These are phyloP conservation scores for Crotalus horridus DNA, from an alignment of 2,113 vertebrate species.

Conservation along the genomic window DNA sequence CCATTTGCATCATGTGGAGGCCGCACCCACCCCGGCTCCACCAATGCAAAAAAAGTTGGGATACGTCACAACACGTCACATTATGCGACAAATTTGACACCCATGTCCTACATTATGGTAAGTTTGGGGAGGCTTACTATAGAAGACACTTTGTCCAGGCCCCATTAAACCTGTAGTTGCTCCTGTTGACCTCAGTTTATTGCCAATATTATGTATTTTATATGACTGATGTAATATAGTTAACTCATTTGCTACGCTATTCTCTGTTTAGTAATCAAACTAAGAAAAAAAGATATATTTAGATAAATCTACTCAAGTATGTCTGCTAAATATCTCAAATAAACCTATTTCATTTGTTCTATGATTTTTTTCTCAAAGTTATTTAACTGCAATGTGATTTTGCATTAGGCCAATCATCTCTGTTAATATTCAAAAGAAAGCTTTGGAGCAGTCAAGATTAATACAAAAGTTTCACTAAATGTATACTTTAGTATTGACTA, in stretches of 20 bases:
- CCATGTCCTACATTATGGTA: not conserved
- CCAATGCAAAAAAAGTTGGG: too few species aligned
- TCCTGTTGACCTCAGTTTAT: not conserved
- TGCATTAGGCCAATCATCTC: not conserved
- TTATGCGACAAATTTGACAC: too few species aligned
- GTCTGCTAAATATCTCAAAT: not conserved
- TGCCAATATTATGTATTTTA: not conserved
- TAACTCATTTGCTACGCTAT: not conserved
- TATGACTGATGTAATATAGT: not conserved
- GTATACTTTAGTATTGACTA: slow-evolving; percentile 34
- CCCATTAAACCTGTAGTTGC: not conserved
- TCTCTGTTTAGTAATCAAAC: not conserved
- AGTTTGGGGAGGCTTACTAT: not conserved
- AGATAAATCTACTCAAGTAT: not conserved
- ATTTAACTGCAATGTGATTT: not conserved
- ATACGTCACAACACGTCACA: too few species aligned
- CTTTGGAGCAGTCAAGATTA: not conserved
- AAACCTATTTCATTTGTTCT: not conserved
- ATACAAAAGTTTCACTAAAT: slow-evolving; percentile 2
- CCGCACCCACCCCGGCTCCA: too few species aligned
- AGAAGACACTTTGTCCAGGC: not conserved
- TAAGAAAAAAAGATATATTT: not conserved
- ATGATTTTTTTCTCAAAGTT: not conserved
- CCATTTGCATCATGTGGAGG: too few species aligned
- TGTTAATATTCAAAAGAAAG: not conserved